Percentiles rank a stretch among this genome's conserved stretches.
Conservation (phyloP, 2,113 vertebrate genomes). For the Rhizomys pruinosus region DNA sequence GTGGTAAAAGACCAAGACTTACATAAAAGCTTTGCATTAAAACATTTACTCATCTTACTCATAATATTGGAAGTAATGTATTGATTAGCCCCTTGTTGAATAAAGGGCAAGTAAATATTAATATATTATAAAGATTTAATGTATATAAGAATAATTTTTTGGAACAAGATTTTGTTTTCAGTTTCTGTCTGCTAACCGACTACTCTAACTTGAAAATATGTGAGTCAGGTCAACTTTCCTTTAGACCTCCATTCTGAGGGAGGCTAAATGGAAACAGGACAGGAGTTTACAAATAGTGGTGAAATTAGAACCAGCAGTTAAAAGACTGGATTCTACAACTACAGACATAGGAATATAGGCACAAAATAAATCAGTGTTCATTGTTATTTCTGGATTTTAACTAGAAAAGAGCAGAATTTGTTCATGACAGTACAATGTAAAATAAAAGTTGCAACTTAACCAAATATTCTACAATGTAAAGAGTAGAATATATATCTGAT, state of each 20-base stretch:
- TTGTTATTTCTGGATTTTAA: not conserved
- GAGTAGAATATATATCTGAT: too few species aligned
- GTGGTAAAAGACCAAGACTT: not conserved
- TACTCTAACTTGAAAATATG: not conserved
- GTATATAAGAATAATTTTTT: not conserved
- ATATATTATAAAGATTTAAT: not conserved
- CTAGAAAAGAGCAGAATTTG: not conserved
- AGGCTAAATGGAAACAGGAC: not conserved
- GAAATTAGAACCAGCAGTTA: not conserved
- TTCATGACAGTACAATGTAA: not conserved
- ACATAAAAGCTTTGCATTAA: not conserved
- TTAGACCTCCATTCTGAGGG: rapidly evolving
- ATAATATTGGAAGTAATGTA: not conserved
- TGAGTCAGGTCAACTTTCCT: not conserved
- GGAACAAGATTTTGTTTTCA: not conserved
- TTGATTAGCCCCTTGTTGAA: not conserved
- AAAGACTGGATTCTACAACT: not conserved
- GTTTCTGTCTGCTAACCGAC: not conserved
- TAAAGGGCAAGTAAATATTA: not conserved
- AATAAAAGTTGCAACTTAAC: not conserved
- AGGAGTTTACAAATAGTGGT: not conserved
- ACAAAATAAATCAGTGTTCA: too few species aligned
- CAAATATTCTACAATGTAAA: not conserved
- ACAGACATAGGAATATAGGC: not conserved
- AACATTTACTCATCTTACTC: not conserved